Evolutionary conservation across 2,888 invertebrate species (phyloP), one percentile per base, ranked within the genome.

Genomic region (Theretra japonica): DNA sequence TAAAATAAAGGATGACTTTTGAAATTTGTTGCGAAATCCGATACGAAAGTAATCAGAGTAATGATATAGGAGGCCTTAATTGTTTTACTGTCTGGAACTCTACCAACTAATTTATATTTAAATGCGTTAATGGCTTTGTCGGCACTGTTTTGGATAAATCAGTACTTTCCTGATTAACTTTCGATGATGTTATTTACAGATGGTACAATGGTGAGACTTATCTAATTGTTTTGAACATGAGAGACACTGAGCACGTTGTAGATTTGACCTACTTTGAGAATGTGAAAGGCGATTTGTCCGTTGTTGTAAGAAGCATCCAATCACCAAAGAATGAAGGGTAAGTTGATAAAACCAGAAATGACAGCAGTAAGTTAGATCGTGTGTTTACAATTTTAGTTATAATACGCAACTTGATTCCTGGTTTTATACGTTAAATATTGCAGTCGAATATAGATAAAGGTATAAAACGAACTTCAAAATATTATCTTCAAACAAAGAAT

Each of bases 201-300:
- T 93, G 93, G 93, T 84, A 90, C 77, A 79, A 88, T 0, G 80
- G 79, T 17, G 83, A 89, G 2, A 81, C 76, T 25, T 93, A 88
- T 75, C 53, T 95, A 8, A 94, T 95, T 4, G 83, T 96, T 1
- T 89, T 96, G 30, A 96, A 96, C 87, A 88, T 91, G 88, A 84
- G 89, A 56, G 85, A 90, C 11, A 77, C 74, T 2, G 86, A 86
- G 1, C 77, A 92, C 65, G 79, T 80, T 8, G 79, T 92, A 11
- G 88, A 93, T 74, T 77, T 93, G 74, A 89, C 88, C 19, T 88
- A 90, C 77, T 92, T 93, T 53, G 92, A 93, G 76, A 88, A 91
- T 71, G 89, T 92, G 3, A 59, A n/a, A n/a, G 88, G 88, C 48
- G 79, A 92, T 50, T 94, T 95, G 33, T 85, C 92, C 11, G 91